A percentile compares a stretch with the other conserved stretches of the same genome.
Evolutionary conservation across 2,797 vertebrate genomes (phyloP).

Genomic region (Adrianichthys oophorus): DNA sequence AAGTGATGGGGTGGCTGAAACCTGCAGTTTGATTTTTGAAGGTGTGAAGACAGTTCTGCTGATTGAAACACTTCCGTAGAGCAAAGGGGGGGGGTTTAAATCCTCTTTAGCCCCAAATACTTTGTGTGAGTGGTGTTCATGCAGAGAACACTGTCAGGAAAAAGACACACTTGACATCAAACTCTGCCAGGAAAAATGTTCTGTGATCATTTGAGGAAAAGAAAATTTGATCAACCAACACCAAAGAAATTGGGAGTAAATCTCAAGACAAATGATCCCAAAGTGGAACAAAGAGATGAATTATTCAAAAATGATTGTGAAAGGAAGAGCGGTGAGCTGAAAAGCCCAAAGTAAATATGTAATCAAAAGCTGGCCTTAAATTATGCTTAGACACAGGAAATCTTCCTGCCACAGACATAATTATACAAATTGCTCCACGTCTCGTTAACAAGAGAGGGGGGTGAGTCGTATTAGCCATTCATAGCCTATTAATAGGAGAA

Average conservation of each 20-base stretch:
- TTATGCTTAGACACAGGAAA: constrained; percentile 78
- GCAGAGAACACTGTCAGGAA: constrained; percentile 4
- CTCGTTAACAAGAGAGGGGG: constrained; percentile 76
- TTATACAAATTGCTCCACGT: constrained; percentile 79
- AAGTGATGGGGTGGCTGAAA: too few relatives aligned
- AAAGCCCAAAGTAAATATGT: constrained; percentile 72
- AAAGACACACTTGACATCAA: constrained; percentile 23
- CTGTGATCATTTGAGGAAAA: constrained; percentile 50
- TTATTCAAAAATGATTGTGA: constrained; percentile 71
- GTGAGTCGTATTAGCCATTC: constrained; percentile 81
- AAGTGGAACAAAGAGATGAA: constrained; percentile 71
- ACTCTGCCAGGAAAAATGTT: constrained; percentile 45
- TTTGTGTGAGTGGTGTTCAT: constrained; percentile 6
- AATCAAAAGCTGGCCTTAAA: constrained; percentile 69
- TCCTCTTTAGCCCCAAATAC: too few relatives aligned
- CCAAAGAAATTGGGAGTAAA: constrained; percentile 65
- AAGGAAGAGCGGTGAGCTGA: constrained; percentile 55
- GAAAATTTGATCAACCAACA: constrained; percentile 43
- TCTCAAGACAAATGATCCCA: constrained; percentile 70
- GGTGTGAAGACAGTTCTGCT: too few relatives aligned
- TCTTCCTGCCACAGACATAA: constrained; percentile 74
- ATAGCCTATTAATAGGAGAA: constrained; percentile 81
- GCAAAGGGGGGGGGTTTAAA: too few relatives aligned
- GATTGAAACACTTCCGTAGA: too few relatives aligned
- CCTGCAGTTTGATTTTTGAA: too few relatives aligned